phyloP scores from a whole-genome alignment of 2,888 invertebrate species.

The Sphinx pinastri region DNA sequence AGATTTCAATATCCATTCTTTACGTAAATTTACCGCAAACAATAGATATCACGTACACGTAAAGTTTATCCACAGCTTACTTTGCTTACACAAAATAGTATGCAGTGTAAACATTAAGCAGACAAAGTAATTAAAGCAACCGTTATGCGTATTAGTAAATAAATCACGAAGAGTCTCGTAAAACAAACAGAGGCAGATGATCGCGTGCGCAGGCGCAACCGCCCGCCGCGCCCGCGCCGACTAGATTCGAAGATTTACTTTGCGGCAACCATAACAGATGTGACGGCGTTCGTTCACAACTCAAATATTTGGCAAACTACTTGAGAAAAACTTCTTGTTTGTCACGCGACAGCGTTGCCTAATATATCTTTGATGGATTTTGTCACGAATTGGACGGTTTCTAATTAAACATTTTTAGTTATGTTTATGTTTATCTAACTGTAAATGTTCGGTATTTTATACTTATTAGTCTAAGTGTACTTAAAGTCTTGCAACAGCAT shows the following conservation, averaged over 20 bases:
- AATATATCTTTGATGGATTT: slow-evolving; percentile 3
- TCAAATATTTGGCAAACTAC: slow-evolving; percentile 43
- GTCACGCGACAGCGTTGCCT: slow-evolving; percentile 29
- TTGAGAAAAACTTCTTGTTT: slow-evolving; percentile 34
- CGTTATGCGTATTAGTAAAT: slow-evolving; percentile 70
- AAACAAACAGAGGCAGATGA: slow-evolving; percentile 62
- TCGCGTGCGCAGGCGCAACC: slow-evolving; percentile 36
- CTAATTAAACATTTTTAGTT: background rate
- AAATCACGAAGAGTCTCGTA: slow-evolving; percentile 60
- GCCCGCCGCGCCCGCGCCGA: slow-evolving; percentile 38
- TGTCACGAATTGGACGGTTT: slow-evolving; percentile 33
- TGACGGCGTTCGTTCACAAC: slow-evolving; percentile 41
- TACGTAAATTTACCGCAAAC: slow-evolving; percentile 10
- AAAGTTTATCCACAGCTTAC: slow-evolving; percentile 39
- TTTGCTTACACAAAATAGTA: slow-evolving; percentile 50
- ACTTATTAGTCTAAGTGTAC: background rate
- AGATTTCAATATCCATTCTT: background rate
- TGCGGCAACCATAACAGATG: slow-evolving; percentile 43
- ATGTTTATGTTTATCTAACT: background rate
- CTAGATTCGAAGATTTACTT: slow-evolving; percentile 55
- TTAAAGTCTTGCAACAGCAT: background rate
- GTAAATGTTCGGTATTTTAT: background rate
- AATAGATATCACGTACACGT: slow-evolving; percentile 33
- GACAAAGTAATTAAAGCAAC: slow-evolving; percentile 69
- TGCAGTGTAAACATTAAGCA: slow-evolving; percentile 58